A percentile compares a stretch with the other conserved stretches of the same genome.
These are phyloP conservation scores for Ceryle rudis DNA, from an alignment of 2,797 vertebrate species.

Conservation along the genomic window DNA sequence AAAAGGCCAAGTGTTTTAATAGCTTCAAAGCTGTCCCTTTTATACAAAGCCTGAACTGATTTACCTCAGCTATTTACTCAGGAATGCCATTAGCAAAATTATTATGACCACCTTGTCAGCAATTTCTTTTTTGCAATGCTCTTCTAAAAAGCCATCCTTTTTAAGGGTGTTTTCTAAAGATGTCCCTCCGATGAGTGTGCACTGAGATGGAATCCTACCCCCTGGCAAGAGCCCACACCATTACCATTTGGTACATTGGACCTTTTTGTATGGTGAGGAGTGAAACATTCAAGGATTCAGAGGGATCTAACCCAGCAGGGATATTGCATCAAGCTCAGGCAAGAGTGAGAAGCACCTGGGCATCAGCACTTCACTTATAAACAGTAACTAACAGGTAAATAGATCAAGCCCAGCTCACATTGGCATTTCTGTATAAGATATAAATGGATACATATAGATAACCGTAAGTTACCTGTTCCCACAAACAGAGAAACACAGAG, in stretches of 20 bases:
- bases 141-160: background rate
- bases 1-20: background rate
- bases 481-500: background rate
- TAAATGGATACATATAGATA: background rate
- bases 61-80: background rate
- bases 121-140: constrained; percentile 4
- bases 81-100: background rate
- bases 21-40: background rate
- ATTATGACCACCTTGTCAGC: background rate
- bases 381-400: background rate
- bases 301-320: background rate
- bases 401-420: background rate
- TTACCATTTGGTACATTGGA: background rate
- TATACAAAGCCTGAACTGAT: background rate
- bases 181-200: background rate
- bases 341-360: background rate
- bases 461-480: background rate
- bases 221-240: background rate
- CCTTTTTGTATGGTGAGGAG: background rate
- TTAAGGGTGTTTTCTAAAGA: background rate
- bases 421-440: background rate
- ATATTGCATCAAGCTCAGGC: background rate
- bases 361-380: background rate
- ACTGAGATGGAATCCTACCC: background rate
- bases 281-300: background rate